Evolutionary conservation across 2,113 vertebrate species (phyloP).

Genomic region (Syngnathus scovelli): DNA sequence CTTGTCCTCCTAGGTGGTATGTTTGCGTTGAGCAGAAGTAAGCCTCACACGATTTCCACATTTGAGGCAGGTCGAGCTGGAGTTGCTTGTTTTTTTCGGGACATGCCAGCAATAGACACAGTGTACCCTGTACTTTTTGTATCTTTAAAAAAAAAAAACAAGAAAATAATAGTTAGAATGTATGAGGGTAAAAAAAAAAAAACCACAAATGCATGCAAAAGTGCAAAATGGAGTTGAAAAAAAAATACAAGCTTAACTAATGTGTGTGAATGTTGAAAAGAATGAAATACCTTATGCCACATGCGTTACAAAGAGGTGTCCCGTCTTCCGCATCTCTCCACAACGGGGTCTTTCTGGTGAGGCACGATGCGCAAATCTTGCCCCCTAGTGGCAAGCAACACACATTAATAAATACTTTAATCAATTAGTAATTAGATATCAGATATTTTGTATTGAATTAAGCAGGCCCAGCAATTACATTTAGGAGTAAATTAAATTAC

Average conservation of each 20-base stretch:
- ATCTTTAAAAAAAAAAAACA: constrained; percentile 62
- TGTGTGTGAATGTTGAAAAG: not conserved
- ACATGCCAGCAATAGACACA: constrained; percentile 84
- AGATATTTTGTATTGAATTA: too few relatives aligned
- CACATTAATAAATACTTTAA: not conserved
- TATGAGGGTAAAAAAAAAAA: not conserved
- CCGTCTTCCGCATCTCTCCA: constrained; percentile 89
- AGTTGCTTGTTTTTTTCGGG: constrained; percentile 79
- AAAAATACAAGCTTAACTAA: too few relatives aligned
- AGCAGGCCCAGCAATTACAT: too few relatives aligned
- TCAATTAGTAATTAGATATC: too few relatives aligned
- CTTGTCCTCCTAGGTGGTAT: constrained; percentile 29
- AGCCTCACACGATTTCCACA: constrained; percentile 71
- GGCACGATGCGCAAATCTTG: constrained; percentile 81
- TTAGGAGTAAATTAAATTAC: not conserved
- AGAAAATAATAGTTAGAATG: not conserved
- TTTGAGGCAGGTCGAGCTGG: constrained; percentile 69
- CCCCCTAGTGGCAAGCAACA: constrained; percentile 46
- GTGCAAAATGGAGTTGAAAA: not conserved
- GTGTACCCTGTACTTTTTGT: constrained; percentile 84
- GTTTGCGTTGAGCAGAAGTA: constrained; percentile 57
- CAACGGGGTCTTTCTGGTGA: constrained; percentile 81
- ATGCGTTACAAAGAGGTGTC: constrained; percentile 86
- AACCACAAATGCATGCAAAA: not conserved
- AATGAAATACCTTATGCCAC: constrained; percentile 80